These are phyloP conservation scores for Tethya wilhelma DNA, from an alignment of 37 sponge, comb jelly and placozoan species.

Conservation along the genomic window DNA sequence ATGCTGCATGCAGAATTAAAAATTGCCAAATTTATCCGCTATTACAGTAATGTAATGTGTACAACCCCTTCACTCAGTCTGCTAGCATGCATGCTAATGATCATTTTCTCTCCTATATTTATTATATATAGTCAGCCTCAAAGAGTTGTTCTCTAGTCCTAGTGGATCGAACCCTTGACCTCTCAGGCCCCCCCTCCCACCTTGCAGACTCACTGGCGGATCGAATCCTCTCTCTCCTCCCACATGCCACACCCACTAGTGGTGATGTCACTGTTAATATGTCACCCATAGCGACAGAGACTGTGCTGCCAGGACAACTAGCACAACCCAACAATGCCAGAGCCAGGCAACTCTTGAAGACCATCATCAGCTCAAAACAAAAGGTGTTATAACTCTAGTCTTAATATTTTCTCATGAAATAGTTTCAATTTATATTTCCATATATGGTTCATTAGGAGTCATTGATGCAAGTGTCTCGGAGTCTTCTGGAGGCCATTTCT, in stretches of 20 bases:
- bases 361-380: constrained; percentile 44
- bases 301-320: constrained; percentile 30
- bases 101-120: background rate
- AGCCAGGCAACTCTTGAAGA: constrained; percentile 34
- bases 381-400: constrained; percentile 54
- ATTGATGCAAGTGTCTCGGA: constrained; percentile 64
- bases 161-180: constrained; percentile 72
- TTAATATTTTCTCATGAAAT: no score
- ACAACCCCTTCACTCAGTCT: no score
- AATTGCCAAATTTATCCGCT: no score
- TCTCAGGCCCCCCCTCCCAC: constrained; percentile 45
- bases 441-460: constrained; percentile 39
- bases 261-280: constrained; percentile 68
- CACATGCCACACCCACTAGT: constrained; percentile 25
- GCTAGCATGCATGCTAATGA: background rate
- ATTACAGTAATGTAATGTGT: no score
- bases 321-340: constrained; percentile 37
- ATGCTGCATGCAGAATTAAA: no score
- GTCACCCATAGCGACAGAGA: constrained; percentile 21
- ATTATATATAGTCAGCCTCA: constrained; percentile 40
- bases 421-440: no score
- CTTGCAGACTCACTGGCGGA: constrained; percentile 53
- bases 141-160: constrained; percentile 57
- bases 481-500: constrained; percentile 55
- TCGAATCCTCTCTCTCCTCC: constrained; percentile 46